Evolutionary conservation across 2,888 invertebrate genomes (phyloP), one percentile per base, ranked within the genome.

Genomic region (Dryocosmus kuriphilus): DNA sequence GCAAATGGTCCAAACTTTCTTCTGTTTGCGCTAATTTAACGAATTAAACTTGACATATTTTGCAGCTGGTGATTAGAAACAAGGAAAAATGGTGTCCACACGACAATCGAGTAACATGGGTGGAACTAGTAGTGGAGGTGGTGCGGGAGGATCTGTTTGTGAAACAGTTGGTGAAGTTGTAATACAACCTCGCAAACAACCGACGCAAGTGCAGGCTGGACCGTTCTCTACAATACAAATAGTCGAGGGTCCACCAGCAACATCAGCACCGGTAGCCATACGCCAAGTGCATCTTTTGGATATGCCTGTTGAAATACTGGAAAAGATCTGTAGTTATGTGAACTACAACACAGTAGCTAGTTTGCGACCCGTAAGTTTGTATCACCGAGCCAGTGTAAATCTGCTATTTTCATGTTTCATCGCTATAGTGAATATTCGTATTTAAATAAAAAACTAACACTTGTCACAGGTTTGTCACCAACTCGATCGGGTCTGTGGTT

Each of bases 401-500:
- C 30, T 62, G 19, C 51, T 63, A 22, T n/a, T 51, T 74, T 63
- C 14, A 41, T 78, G 51, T 22, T n/a, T n/a, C n/a, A n/a, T n/a
- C n/a, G n/a, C n/a, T n/a, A n/a, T n/a, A n/a, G n/a, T n/a, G n/a
- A n/a, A n/a, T n/a, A n/a, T n/a, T n/a, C n/a, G n/a, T n/a, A n/a
- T n/a, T n/a, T n/a, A n/a, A n/a, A n/a, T n/a, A n/a, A n/a, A n/a
- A n/a, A n/a, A n/a, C 46, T 92, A 90, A 7, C 11, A 35, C 35
- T 35, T 35, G 35, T 41, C 14, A 11, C 92, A 98, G 98, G 96
- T 98, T 61, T 97, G 96, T 83, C 94, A 94, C 78, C 94, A 94
- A 86, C 95, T 98, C 92, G 97, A 98, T 91, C 94, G 94, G 82
- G 93, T 96, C 82, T 96, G 97, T 91, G 95, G 96, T 87, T 93